Evolutionary conservation across 2,797 vertebrate genomes (phyloP).

Genomic region (Xerus rutilus): DNA sequence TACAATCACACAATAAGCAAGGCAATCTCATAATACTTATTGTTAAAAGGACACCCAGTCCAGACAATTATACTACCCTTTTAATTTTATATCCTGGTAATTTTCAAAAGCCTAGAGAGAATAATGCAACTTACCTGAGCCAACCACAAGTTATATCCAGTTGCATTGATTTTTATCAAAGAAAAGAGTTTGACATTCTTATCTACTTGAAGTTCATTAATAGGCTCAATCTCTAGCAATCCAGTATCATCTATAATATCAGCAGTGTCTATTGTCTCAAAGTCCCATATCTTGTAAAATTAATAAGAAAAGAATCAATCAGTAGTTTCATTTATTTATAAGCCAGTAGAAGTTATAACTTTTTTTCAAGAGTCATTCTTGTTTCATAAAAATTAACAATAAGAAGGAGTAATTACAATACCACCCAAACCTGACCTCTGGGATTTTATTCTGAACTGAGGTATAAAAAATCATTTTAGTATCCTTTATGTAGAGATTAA

Average conservation of each 20-base stretch:
- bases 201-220: conserved; percentile 94
- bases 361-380: conserved; percentile 22
- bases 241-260: conserved; percentile 88
- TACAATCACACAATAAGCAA: neutral
- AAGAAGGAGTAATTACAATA: neutral
- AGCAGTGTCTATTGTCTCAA: conserved; percentile 92
- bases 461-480: neutral
- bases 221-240: conserved; percentile 93
- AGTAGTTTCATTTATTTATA: conserved; percentile 18
- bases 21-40: neutral
- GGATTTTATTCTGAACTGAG: neutral
- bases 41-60: neutral
- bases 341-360: neutral
- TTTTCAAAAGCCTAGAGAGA: conserved; percentile 39
- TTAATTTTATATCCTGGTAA: conserved; percentile 7
- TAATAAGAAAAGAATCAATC: neutral
- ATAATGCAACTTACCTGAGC: conserved; percentile 92
- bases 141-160: conserved; percentile 93
- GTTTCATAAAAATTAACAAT: conserved; percentile 26
- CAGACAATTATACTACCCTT: neutral
- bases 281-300: conserved; percentile 93
- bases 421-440: neutral
- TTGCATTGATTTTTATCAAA: conserved; percentile 91
- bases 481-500: neutral
- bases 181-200: conserved; percentile 92